Base-by-base conservation (phyloP, 2,113 vertebrate genomes). In the Anhinga anhinga region DNA sequence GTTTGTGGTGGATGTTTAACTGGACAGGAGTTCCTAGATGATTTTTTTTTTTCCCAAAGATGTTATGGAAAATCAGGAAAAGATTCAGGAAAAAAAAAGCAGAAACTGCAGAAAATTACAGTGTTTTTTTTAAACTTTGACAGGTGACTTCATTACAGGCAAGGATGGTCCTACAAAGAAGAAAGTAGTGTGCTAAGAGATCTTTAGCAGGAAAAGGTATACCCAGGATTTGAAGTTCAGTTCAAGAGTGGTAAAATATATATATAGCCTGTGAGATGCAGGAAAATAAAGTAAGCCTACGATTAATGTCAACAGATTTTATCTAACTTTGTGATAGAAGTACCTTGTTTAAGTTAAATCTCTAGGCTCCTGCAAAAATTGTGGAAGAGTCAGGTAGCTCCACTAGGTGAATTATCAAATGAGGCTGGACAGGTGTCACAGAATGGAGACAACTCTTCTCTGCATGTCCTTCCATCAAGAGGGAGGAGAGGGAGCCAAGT, bases 401-500 rank as follows among this genome's bases (percentile, higher is more conserved):
- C 29, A 13, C 13, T 15, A 11, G 23, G 14, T n/a, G 11, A 80
- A 32, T 52, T 47, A 26, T 30, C 44, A 34, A 36, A 42, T 6
- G 8, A 32, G 7, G 14, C 8, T 55, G 19, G 22, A 44, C 19
- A 7, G 2, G 3, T 36, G 11, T 11, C 38, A 36, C 5, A 32
- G 13, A 7, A 17, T 10, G 30, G 44, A 61, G 47, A 56, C 16
- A 73, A 30, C 26, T 27, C 7, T 59, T 13, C 4, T 36, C 29
- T 50, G 11, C 8, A 15, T 16, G 56, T 2, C 5, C 4, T 52
- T 52, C 6, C 17, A 77, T 10, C 17, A 16, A 12, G 5, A 65
- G 34, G 7, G 13, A 53, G 9, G 3, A 38, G 7, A 1, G 15
- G 3, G 18, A 45, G 21, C 2, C 22, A 40, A 55, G 8, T 2